Conservation (phyloP, 2,113 vertebrate genomes). For the Mormyrus iriodes region DNA sequence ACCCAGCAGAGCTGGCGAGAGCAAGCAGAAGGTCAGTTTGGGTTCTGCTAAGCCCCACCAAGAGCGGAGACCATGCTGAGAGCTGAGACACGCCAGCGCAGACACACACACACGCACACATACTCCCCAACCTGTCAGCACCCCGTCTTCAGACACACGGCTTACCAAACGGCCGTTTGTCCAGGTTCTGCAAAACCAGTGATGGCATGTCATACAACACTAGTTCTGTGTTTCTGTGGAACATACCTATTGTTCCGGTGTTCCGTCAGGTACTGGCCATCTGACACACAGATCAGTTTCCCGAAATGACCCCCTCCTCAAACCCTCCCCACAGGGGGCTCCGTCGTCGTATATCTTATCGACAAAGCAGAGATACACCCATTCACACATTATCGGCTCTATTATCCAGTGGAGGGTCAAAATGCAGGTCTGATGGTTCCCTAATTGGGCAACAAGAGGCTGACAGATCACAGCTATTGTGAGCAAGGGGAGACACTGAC, state of each 20-base stretch:
- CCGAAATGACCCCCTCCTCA: conserved; percentile 28
- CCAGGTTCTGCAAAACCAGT: not conserved
- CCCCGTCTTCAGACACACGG: not conserved
- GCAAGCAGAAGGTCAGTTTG: conserved; percentile 43
- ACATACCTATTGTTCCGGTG: not conserved
- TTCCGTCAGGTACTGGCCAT: not conserved
- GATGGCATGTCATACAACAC: not conserved
- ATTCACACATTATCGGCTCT: not conserved
- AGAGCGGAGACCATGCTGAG: conserved; percentile 53
- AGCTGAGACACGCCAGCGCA: conserved; percentile 54
- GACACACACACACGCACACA: not conserved
- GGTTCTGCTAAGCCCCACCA: conserved; percentile 45
- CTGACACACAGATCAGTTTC: conserved; percentile 31
- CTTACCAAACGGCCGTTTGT: not conserved
- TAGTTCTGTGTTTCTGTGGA: not conserved
- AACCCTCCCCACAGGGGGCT: not conserved
- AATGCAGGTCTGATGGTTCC: conserved; percentile 22
- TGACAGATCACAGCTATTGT: not conserved
- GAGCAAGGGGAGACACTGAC: not conserved
- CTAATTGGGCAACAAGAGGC: conserved; percentile 46
- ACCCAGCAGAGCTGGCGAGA: conserved; percentile 48
- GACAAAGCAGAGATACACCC: conserved; percentile 43
- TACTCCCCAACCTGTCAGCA: not conserved
- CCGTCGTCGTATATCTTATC: conserved; percentile 34
- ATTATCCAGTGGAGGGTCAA: not conserved